Percentiles rank a stretch among this genome's conserved stretches.
phyloP scores from a whole-genome alignment of 2,888 invertebrate species.

The Drosophila formosana region DNA sequence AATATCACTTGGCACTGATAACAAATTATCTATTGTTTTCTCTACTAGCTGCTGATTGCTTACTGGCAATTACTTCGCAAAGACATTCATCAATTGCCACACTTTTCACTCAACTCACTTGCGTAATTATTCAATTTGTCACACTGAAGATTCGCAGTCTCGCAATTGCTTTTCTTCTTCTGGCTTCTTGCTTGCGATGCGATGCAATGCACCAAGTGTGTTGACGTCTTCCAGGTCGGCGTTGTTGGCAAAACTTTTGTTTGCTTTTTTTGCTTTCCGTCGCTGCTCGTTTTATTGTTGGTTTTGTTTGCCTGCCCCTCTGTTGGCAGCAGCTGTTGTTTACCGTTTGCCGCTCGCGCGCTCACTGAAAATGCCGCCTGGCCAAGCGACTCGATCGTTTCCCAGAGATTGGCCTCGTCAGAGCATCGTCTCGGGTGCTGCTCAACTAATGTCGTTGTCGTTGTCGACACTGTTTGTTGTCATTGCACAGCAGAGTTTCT shows the following conservation, averaged over 20 bases:
- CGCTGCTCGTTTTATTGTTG: background rate
- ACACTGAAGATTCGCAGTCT: conserved; percentile 43
- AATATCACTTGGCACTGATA: conserved; percentile 33
- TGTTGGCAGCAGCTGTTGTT: conserved; percentile 69
- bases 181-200: background rate
- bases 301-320: conserved; percentile 35
- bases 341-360: conserved; percentile 77
- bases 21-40: conserved; percentile 16
- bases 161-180: background rate
- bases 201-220: conserved; percentile 11
- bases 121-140: conserved; percentile 66
- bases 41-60: background rate
- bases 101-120: conserved; percentile 60
- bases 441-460: conserved; percentile 24
- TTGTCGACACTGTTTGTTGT: background rate
- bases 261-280: conserved; percentile 34
- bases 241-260: conserved; percentile 53
- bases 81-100: conserved; percentile 31
- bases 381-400: conserved; percentile 50
- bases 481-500: background rate
- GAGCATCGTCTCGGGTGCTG: conserved; percentile 54
- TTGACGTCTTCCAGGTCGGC: conserved; percentile 51
- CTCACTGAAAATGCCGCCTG: conserved; percentile 66
- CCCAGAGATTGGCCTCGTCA: conserved; percentile 52
- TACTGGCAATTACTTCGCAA: conserved; percentile 11